A percentile compares a stretch with the other conserved stretches of the same genome.
phyloP scores from a whole-genome alignment of 2,888 invertebrate genomes.

The Nebria brevicollis region DNA sequence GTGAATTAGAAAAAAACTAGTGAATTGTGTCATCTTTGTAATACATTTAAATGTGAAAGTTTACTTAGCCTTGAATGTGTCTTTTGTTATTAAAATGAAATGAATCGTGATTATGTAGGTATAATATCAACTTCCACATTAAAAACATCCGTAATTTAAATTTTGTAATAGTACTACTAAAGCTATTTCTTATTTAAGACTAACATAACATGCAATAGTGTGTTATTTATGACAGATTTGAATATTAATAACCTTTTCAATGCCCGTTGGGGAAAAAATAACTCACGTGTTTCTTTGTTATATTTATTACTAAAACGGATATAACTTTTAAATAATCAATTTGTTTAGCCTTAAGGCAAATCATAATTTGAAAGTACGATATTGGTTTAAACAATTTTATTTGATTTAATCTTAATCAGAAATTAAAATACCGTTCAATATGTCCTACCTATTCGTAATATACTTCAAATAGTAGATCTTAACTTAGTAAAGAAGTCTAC shows the following conservation, averaged over 20 bases:
- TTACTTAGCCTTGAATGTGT: slow-evolving; percentile 12
- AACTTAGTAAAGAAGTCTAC: no score
- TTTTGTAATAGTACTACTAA: neutral
- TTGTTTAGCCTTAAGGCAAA: neutral
- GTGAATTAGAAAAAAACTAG: neutral
- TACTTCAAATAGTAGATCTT: no score
- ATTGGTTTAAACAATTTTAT: no score
- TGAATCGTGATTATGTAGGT: neutral
- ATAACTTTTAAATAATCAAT: neutral
- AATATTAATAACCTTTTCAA: neutral
- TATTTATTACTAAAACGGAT: neutral
- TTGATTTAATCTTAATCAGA: no score
- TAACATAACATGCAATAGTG: neutral
- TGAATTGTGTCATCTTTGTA: slow-evolving; percentile 14
- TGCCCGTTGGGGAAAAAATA: neutral
- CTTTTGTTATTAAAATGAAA: slow-evolving; percentile 5
- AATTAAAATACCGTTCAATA: no score
- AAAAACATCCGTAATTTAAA: neutral
- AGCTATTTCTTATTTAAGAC: neutral
- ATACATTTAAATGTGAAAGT: slow-evolving; percentile 11
- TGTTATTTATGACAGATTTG: neutral
- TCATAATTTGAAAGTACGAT: no score
- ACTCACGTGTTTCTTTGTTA: neutral
- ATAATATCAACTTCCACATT: neutral
- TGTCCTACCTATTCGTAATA: no score